A percentile compares a stretch with the other conserved stretches of the same genome.
Conservation (phyloP, 2,888 invertebrate species). For the Chrysolina americana region DNA sequence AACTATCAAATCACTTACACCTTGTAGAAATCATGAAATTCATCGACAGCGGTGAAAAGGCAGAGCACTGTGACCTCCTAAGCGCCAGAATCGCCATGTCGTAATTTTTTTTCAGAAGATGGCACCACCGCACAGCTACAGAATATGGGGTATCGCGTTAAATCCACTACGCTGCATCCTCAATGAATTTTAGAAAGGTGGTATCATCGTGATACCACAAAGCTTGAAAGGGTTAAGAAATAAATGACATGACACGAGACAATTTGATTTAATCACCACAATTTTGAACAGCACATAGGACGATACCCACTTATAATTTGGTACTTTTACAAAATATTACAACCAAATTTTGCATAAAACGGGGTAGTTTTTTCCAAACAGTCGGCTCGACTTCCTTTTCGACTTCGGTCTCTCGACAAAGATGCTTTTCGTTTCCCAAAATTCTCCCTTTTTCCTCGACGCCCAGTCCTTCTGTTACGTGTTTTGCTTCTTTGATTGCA, state of each 20-base stretch:
- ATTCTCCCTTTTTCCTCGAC: not conserved
- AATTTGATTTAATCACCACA: not conserved
- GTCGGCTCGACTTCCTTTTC: constrained; percentile 1
- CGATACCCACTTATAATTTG: not conserved
- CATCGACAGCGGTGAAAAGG: too few species aligned
- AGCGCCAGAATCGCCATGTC: too few species aligned
- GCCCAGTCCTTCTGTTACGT: not conserved
- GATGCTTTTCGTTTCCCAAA: not conserved
- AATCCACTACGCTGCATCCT: too few species aligned
- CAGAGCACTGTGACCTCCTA: too few species aligned
- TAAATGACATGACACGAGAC: not conserved
- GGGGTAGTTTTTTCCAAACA: not conserved
- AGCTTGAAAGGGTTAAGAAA: too few species aligned
- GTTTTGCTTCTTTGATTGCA: constrained; percentile 2
- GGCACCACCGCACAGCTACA: too few species aligned
- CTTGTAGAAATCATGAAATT: too few species aligned
- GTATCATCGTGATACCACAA: too few species aligned
- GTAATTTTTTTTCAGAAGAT: too few species aligned
- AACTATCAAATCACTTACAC: too few species aligned
- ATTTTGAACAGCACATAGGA: not conserved
- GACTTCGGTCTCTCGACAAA: not conserved
- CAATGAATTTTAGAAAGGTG: too few species aligned
- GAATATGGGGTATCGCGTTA: too few species aligned
- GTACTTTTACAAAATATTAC: constrained; percentile 20
- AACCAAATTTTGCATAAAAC: constrained; percentile 8